These are phyloP conservation scores for Tortrix viridana DNA, from an alignment of 2,888 invertebrate species.

Conservation along the genomic window DNA sequence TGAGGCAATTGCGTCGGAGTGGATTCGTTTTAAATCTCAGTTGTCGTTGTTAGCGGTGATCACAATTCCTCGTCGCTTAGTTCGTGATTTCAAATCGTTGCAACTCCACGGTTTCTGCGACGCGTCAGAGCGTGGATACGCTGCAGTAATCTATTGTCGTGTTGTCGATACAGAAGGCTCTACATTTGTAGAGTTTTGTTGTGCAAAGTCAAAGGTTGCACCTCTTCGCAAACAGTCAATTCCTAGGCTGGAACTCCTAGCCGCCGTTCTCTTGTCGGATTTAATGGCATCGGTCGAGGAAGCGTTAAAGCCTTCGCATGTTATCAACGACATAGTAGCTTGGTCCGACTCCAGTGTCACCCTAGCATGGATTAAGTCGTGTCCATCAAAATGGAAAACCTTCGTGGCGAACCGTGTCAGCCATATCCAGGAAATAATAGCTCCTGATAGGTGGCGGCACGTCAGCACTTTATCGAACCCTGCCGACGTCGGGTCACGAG, in stretches of 20 bases:
- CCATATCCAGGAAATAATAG: neutral
- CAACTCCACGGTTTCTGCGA: neutral
- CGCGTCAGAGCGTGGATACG: neutral
- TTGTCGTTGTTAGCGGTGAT: neutral
- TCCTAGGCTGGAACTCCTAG: neutral
- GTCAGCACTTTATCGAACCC: no score
- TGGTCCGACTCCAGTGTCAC: neutral
- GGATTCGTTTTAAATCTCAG: neutral
- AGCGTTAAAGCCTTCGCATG: neutral
- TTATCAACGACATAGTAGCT: neutral
- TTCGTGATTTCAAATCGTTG: neutral
- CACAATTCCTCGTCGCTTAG: neutral
- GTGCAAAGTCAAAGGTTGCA: neutral
- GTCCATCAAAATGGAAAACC: neutral
- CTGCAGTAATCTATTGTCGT: neutral
- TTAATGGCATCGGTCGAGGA: neutral
- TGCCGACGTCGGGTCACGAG: no score
- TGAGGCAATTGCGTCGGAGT: neutral
- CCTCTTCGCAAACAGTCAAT: neutral
- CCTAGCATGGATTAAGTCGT: neutral
- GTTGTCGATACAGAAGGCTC: neutral
- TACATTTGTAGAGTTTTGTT: neutral
- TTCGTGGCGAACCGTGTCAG: neutral
- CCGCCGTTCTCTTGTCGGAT: neutral
- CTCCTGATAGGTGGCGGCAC: no score